Percentiles rank a stretch among this genome's conserved stretches.
Conservation (phyloP, 2,113 vertebrate genomes). For the Chrysochloris asiatica region DNA sequence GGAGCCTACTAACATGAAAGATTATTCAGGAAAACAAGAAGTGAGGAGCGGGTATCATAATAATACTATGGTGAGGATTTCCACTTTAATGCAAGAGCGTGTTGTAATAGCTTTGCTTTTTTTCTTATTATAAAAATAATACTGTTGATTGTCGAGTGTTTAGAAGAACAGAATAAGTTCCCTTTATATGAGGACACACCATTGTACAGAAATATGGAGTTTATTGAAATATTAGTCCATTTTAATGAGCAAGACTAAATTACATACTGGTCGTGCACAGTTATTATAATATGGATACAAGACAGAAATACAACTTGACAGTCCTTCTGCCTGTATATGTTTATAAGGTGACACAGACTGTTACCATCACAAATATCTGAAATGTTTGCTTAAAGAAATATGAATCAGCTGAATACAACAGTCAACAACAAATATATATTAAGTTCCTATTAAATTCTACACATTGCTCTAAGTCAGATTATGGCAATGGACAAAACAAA, state of each 20-base stretch:
- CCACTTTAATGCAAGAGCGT: neutral
- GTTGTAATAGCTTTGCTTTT: neutral
- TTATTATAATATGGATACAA: neutral
- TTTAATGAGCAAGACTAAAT: slow-evolving; percentile 44
- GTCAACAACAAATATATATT: neutral
- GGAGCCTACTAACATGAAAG: neutral
- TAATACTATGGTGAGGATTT: neutral
- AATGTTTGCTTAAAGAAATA: slow-evolving; percentile 31
- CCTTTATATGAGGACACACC: neutral
- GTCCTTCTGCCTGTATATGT: neutral
- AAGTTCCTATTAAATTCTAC: neutral
- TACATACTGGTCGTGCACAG: neutral
- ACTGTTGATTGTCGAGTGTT: neutral
- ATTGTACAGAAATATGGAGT: slow-evolving; percentile 1
- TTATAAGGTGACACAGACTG: neutral
- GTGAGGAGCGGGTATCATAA: neutral
- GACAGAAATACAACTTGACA: neutral
- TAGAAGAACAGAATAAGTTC: neutral
- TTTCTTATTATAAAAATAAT: slow-evolving; percentile 35
- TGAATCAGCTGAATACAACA: neutral
- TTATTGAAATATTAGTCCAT: slow-evolving; percentile 55
- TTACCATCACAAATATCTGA: neutral
- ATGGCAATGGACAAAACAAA: neutral
- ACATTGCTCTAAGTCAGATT: neutral
- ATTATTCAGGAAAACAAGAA: neutral